Evolutionary conservation across 2,797 vertebrate genomes (phyloP).

Genomic region (Pseudochirops corinnae): DNA sequence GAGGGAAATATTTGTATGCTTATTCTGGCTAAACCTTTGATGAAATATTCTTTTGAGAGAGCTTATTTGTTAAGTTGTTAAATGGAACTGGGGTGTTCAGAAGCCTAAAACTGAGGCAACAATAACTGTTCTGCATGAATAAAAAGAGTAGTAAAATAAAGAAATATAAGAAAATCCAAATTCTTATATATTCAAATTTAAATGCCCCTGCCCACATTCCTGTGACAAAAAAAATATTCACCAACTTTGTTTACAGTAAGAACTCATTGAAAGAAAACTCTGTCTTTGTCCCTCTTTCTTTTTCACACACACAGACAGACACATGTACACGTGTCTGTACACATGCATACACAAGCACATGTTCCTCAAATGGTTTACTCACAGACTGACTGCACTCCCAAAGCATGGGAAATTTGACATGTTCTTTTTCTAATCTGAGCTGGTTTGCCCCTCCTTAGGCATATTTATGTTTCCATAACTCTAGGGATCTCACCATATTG

Average conservation of each 20-base stretch:
- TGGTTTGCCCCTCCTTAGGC: neutral
- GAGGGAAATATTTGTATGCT: neutral
- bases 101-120: neutral
- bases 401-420: neutral
- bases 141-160: conserved; percentile 9
- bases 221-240: neutral
- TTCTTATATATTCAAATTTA: conserved; percentile 2
- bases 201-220: neutral
- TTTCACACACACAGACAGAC: too few relatives aligned
- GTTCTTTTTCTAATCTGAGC: neutral
- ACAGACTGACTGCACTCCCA: neutral
- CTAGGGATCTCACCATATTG: neutral
- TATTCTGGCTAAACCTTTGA: neutral
- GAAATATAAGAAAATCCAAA: neutral
- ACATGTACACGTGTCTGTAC: neutral
- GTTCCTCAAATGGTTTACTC: neutral
- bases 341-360: neutral
- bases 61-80: neutral
- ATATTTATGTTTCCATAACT: neutral
- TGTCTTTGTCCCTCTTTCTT: too few relatives aligned
- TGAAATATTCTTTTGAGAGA: neutral
- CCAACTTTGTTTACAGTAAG: neutral
- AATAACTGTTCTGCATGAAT: neutral
- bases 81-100: neutral
- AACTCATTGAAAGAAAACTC: neutral